Conservation (phyloP, 2,113 vertebrate genomes). For the Brachirus orientalis region DNA sequence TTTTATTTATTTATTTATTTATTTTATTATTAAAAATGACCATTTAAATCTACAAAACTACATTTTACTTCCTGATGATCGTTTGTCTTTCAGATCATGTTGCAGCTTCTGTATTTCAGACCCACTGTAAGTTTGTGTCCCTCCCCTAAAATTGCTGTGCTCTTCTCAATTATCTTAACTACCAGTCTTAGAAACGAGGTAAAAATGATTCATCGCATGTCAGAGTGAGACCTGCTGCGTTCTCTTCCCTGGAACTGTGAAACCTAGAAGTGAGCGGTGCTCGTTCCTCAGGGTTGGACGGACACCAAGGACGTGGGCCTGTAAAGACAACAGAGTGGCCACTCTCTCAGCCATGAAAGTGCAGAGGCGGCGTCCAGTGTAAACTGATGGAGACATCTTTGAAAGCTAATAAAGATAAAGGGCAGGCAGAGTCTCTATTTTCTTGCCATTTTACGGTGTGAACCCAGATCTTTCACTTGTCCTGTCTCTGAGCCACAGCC, state of each 20-base stretch:
- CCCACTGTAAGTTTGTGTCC: not conserved
- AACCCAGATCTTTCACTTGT: conserved; percentile 58
- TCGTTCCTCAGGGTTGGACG: conserved; percentile 24
- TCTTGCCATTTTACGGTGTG: conserved; percentile 58
- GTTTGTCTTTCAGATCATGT: too few species aligned
- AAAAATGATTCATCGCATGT: not conserved
- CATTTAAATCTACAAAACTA: not conserved
- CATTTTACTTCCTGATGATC: not conserved
- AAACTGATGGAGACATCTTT: conserved; percentile 87
- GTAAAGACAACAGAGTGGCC: conserved; percentile 86
- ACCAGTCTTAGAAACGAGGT: not conserved
- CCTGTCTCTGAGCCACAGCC: conserved; percentile 62
- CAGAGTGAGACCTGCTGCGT: conserved; percentile 23
- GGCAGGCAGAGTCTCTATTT: conserved; percentile 74
- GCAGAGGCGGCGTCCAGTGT: conserved; percentile 72
- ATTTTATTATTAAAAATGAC: too few species aligned
- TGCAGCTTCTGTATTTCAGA: conserved; percentile 21
- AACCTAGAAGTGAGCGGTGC: not conserved
- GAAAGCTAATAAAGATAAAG: conserved; percentile 96
- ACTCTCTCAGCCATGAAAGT: conserved; percentile 85
- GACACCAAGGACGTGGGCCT: conserved; percentile 23
- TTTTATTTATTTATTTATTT: too few species aligned
- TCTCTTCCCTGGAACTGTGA: not conserved
- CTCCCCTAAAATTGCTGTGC: not conserved
- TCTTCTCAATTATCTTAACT: not conserved